Evolutionary conservation across 2,888 invertebrate species (phyloP).

Genomic region (Loripinus fragilis): DNA sequence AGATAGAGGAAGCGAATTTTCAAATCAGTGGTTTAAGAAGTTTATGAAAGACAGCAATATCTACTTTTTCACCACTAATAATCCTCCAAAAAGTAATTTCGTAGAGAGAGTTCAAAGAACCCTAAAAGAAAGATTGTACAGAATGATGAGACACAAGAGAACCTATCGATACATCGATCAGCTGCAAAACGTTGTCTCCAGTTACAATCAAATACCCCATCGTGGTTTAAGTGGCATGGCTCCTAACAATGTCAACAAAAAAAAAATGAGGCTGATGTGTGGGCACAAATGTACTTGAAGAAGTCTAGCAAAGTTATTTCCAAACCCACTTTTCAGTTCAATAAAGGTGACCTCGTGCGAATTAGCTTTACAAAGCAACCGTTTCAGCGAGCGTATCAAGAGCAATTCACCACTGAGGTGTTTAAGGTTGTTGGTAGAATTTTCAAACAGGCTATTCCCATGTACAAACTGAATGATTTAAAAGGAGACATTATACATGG

Average conservation of each 20-base stretch:
- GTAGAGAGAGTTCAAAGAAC: slow-evolving; percentile 49
- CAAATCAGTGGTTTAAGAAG: slow-evolving; percentile 45
- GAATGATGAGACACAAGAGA: slow-evolving; percentile 46
- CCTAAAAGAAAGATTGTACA: slow-evolving; percentile 41
- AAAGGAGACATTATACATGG: slow-evolving; percentile 32
- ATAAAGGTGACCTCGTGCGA: slow-evolving; percentile 40
- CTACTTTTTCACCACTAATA: slow-evolving; percentile 48
- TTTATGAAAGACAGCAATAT: slow-evolving; percentile 39
- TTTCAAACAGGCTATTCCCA: slow-evolving; percentile 40
- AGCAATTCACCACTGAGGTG: slow-evolving; percentile 51
- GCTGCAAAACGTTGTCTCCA: slow-evolving; percentile 32
- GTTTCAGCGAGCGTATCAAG: slow-evolving; percentile 50
- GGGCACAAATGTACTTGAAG: slow-evolving; percentile 51
- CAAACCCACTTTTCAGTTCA: slow-evolving; percentile 40
- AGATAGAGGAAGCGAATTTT: slow-evolving; percentile 30
- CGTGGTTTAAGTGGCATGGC: slow-evolving; percentile 35
- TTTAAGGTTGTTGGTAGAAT: slow-evolving; percentile 32
- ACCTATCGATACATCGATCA: slow-evolving; percentile 48
- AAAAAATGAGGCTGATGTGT: slow-evolving; percentile 47
- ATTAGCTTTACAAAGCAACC: slow-evolving; percentile 49
- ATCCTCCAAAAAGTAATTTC: slow-evolving; percentile 46
- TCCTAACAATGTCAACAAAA: slow-evolving; percentile 40
- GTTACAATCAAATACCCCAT: slow-evolving; percentile 48
- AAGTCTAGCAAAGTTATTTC: slow-evolving; percentile 10
- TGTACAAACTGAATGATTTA: slow-evolving; percentile 35